Percentiles rank a stretch among this genome's conserved stretches.
phyloP scores from a whole-genome alignment of 1,140 invertebrate species.

The Piezodorus guildinii region DNA sequence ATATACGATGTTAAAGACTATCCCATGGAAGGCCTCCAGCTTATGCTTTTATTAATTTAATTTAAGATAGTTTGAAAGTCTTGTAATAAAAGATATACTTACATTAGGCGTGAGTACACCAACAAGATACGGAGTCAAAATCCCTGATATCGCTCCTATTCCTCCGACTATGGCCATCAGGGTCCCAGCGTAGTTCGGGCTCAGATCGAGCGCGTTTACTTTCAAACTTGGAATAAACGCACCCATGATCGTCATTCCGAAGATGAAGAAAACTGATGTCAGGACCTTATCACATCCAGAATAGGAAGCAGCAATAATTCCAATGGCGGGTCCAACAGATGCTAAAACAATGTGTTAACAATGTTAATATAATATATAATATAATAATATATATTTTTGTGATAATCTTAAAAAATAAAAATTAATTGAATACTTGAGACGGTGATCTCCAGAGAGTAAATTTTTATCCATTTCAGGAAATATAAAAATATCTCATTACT shows the following conservation, averaged over 20 bases:
- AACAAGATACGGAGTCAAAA: slow-evolving; percentile 63
- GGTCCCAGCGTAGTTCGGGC: slow-evolving; percentile 68
- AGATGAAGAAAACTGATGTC: slow-evolving; percentile 53
- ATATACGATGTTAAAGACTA: too few species aligned
- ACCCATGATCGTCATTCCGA: slow-evolving; percentile 62
- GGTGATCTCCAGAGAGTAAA: too few species aligned
- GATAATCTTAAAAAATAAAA: slow-evolving; percentile 2
- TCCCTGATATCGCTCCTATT: slow-evolving; percentile 66
- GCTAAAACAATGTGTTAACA: slow-evolving; percentile 38
- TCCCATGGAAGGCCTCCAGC: too few species aligned
- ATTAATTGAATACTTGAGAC: too few species aligned
- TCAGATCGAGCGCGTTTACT: slow-evolving; percentile 70
- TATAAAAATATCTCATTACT: too few species aligned
- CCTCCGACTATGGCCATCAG: slow-evolving; percentile 75
- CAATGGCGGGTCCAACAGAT: slow-evolving; percentile 58
- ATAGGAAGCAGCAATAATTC: slow-evolving; percentile 67
- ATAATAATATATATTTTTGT: too few species aligned
- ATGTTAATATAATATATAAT: too few species aligned
- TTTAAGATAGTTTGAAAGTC: too few species aligned
- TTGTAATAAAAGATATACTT: slow-evolving; percentile 34
- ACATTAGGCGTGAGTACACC: slow-evolving; percentile 61
- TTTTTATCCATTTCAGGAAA: too few species aligned
- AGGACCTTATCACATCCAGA: slow-evolving; percentile 54
- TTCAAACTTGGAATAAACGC: slow-evolving; percentile 63
- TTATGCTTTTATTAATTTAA: too few species aligned